phyloP scores from a whole-genome alignment of 2,113 vertebrate genomes.

The Stictonetta naevosa region DNA sequence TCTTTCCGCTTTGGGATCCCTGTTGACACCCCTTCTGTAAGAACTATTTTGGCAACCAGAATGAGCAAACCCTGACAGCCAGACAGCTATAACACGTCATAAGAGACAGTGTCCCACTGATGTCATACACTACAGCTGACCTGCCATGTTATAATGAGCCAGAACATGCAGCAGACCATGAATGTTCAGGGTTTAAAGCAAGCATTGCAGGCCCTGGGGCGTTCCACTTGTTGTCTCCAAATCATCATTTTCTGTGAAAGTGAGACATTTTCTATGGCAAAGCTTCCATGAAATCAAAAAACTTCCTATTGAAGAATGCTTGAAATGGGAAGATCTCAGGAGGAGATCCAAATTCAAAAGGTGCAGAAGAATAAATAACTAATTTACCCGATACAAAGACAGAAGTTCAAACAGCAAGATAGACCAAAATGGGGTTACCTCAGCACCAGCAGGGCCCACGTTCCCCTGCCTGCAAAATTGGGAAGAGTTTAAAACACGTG shows the following conservation, averaged over 20 bases:
- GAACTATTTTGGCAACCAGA: neutral
- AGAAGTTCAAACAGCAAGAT: neutral
- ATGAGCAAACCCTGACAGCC: neutral
- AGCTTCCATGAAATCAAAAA: neutral
- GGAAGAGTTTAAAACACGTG: neutral
- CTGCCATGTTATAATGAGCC: neutral
- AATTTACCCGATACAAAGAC: neutral
- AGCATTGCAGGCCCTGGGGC: neutral
- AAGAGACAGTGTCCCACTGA: neutral
- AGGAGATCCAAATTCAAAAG: neutral
- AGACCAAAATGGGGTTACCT: neutral
- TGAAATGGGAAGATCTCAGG: neutral
- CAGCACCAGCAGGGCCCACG: neutral
- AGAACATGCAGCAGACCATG: neutral
- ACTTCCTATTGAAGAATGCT: neutral
- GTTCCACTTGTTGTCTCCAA: neutral
- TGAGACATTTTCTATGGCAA: neutral
- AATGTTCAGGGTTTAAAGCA: neutral
- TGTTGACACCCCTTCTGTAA: neutral
- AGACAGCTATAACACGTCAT: neutral
- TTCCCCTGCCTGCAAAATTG: neutral
- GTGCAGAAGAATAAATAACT: neutral
- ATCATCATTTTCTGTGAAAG: neutral
- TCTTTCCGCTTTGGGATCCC: neutral
- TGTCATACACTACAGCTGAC: neutral